A percentile compares a stretch with the other conserved stretches of the same genome.
Conservation (phyloP, 1,140 invertebrate species). For the Monomorium pharaonis region DNA sequence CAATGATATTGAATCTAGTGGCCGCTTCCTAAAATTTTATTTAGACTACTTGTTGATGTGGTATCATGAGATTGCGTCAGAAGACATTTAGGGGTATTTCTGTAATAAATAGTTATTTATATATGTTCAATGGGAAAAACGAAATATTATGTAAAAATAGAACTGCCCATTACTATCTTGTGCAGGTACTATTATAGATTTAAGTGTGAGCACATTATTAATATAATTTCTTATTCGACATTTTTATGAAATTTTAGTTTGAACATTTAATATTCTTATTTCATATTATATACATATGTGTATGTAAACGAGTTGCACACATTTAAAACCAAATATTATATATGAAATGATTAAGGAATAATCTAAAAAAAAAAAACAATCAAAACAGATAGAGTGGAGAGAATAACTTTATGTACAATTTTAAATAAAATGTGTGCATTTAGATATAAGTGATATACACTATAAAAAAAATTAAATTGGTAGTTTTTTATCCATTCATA, state of each 20-base stretch:
- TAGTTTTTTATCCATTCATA: not conserved
- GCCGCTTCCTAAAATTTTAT: too few relatives aligned
- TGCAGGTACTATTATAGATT: not conserved
- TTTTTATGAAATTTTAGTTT: constrained; percentile 2
- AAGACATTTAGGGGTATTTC: not conserved
- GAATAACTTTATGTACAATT: constrained; percentile 17
- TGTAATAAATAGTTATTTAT: not conserved
- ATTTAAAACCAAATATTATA: not conserved
- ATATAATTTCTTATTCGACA: not conserved
- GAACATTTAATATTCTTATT: not conserved
- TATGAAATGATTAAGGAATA: not conserved
- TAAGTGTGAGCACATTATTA: not conserved
- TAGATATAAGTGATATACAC: not conserved
- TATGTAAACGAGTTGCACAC: not conserved
- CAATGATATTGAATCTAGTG: too few relatives aligned
- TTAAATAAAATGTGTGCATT: constrained; percentile 45
- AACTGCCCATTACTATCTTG: not conserved
- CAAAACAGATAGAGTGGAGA: not conserved
- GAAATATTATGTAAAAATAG: not conserved
- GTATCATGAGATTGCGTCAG: not conserved
- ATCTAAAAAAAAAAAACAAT: constrained; percentile 7
- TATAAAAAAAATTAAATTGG: not conserved
- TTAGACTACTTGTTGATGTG: not conserved
- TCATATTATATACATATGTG: not conserved
- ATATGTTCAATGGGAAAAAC: not conserved